Evolutionary conservation across 2,888 invertebrate genomes (phyloP).

Genomic region (Scaptodrosophila latifasciaeformis): DNA sequence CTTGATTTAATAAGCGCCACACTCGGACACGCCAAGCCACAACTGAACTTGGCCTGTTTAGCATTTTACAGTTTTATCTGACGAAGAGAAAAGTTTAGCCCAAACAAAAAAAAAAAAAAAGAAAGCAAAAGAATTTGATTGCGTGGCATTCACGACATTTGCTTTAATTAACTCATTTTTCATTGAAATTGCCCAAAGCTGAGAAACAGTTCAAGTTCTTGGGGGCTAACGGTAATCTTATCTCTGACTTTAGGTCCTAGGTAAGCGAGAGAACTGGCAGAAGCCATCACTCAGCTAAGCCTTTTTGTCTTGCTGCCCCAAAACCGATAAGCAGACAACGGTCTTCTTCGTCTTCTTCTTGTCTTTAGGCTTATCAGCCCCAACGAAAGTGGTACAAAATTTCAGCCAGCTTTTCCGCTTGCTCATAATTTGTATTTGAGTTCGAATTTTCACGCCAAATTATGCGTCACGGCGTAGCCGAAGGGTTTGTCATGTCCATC

Average conservation of each 20-base stretch:
- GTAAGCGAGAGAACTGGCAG: slow-evolving; percentile 28
- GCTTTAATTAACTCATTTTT: slow-evolving; percentile 74
- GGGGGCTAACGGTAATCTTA: slow-evolving; percentile 47
- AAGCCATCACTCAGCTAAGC: slow-evolving; percentile 56
- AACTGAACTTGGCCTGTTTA: slow-evolving; percentile 38
- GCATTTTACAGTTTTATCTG: slow-evolving; percentile 53
- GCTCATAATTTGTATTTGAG: slow-evolving; percentile 35
- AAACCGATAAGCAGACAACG: slow-evolving; percentile 45
- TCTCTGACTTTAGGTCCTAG: slow-evolving; percentile 29
- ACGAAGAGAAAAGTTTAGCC: too few species aligned
- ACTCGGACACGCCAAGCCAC: slow-evolving; percentile 32
- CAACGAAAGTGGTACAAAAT: neutral
- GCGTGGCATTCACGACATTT: slow-evolving; percentile 54
- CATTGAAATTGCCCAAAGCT: slow-evolving; percentile 65
- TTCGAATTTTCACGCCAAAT: slow-evolving; percentile 41
- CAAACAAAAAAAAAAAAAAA: too few species aligned
- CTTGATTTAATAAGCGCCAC: slow-evolving; percentile 71
- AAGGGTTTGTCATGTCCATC: slow-evolving; percentile 6
- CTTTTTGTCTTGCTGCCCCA: slow-evolving; percentile 37
- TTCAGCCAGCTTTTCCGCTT: neutral
- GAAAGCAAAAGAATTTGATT: slow-evolving; percentile 54
- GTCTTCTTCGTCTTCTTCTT: slow-evolving; percentile 2
- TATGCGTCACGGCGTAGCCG: slow-evolving; percentile 45
- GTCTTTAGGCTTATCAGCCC: slow-evolving; percentile 12
- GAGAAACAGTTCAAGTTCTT: slow-evolving; percentile 8